These are phyloP conservation scores for Drosophila limbata DNA, from an alignment of 2,888 invertebrate species.

Conservation along the genomic window DNA sequence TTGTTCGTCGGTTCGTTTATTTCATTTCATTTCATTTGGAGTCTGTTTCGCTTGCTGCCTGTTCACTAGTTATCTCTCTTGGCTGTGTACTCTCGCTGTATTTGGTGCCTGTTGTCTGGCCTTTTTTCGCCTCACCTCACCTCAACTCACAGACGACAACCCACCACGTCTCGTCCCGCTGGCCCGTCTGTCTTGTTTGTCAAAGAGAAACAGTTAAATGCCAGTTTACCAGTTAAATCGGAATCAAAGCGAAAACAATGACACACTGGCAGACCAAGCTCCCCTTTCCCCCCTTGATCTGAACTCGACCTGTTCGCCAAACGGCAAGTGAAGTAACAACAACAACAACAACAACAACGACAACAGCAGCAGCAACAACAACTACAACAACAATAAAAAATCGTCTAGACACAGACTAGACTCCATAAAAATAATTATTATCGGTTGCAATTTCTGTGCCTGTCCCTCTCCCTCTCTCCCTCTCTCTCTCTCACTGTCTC, in stretches of 20 bases:
- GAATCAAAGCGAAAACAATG: slow-evolving; percentile 84
- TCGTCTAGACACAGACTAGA: slow-evolving; percentile 85
- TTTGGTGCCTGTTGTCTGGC: slow-evolving; percentile 57
- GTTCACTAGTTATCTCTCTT: slow-evolving; percentile 37
- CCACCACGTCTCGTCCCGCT: slow-evolving; percentile 31
- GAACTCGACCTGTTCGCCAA: slow-evolving; percentile 65
- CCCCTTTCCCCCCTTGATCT: background rate
- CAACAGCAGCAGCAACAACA: slow-evolving; percentile 55
- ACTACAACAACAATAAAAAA: slow-evolving; percentile 83
- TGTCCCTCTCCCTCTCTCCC: slow-evolving; percentile 24
- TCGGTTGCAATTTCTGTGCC: slow-evolving; percentile 85
- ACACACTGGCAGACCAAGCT: slow-evolving; percentile 71
- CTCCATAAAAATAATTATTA: slow-evolving; percentile 86
- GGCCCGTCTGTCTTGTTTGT: slow-evolving; percentile 79
- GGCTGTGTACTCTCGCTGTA: slow-evolving; percentile 23
- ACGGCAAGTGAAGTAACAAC: slow-evolving; percentile 71
- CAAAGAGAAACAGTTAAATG: slow-evolving; percentile 82
- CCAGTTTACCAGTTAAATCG: slow-evolving; percentile 82
- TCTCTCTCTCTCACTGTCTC: background rate
- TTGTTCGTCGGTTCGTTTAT: slow-evolving; percentile 17
- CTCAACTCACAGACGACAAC: background rate
- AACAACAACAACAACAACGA: slow-evolving; percentile 29
- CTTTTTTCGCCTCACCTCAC: slow-evolving; percentile 6
- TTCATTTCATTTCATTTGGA: slow-evolving; percentile 45
- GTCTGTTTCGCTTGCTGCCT: slow-evolving; percentile 33